Evolutionary conservation across 2,888 invertebrate species (phyloP).

Genomic region (Volucella inanis): DNA sequence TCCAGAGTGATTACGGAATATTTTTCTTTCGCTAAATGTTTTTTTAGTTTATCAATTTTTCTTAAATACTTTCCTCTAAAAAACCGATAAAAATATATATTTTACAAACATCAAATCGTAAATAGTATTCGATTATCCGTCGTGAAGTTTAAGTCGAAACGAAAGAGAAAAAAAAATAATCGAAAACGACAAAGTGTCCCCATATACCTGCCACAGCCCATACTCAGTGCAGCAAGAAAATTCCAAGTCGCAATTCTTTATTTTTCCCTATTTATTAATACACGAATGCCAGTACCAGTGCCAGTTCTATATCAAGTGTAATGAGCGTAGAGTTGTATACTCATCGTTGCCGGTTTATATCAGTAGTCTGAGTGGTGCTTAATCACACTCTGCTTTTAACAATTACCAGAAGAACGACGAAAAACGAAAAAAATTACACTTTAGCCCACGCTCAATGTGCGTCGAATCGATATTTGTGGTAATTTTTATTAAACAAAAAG

Average conservation of each 20-base stretch:
- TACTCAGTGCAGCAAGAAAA: constrained; percentile 24
- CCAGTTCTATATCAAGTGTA: not conserved
- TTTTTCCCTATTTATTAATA: constrained; percentile 12
- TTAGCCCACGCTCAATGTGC: constrained; percentile 63
- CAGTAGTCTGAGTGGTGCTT: constrained; percentile 16
- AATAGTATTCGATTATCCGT: not conserved
- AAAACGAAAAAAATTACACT: constrained; percentile 36
- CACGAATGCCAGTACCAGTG: constrained; percentile 16
- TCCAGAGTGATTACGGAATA: constrained; percentile 54
- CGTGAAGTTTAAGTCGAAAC: constrained; percentile 5
- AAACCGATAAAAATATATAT: constrained; percentile 8
- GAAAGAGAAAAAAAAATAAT: not conserved
- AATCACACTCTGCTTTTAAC: constrained; percentile 12
- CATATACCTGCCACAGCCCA: not conserved
- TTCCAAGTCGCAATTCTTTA: constrained; percentile 61
- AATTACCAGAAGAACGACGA: constrained; percentile 12
- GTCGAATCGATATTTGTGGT: constrained; percentile 51
- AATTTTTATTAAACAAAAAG: constrained; percentile 26
- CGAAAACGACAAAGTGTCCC: not conserved
- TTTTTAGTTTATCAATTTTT: constrained; percentile 30
- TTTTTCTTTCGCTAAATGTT: constrained; percentile 55
- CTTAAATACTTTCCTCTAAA: not conserved
- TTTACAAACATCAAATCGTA: not conserved
- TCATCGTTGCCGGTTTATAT: constrained; percentile 15
- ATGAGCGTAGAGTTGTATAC: constrained; percentile 23